Evolutionary conservation across 2,797 vertebrate species (phyloP).

Genomic region (Heliangelus exortis): DNA sequence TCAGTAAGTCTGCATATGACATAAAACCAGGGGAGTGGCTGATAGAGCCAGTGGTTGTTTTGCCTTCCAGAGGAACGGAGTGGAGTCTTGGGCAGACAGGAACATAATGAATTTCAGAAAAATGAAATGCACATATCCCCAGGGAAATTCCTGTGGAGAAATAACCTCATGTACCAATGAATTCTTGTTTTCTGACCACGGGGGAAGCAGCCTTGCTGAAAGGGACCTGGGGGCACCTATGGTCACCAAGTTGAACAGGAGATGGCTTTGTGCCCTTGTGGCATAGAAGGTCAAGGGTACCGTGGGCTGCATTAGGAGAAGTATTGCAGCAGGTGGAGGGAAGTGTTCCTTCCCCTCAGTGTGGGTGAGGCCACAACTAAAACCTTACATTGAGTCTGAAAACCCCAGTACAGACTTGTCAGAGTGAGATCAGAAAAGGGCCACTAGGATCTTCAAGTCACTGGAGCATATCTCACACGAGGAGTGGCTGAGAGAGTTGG

Average conservation of each 20-base stretch:
- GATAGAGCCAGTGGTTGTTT: not conserved
- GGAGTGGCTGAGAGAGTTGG: not conserved
- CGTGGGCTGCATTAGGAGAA: not conserved
- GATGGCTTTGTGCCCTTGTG: not conserved
- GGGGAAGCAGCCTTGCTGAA: not conserved
- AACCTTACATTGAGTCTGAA: not conserved
- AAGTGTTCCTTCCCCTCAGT: not conserved
- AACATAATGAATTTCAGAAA: not conserved
- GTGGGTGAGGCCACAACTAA: not conserved
- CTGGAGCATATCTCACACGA: not conserved
- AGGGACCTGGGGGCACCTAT: not conserved
- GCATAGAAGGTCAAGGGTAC: not conserved
- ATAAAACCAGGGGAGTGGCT: not conserved
- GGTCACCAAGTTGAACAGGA: not conserved
- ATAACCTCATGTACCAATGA: not conserved
- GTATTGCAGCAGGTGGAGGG: fast-evolving
- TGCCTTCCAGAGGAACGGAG: not conserved
- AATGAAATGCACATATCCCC: not conserved
- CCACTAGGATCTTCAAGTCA: not conserved
- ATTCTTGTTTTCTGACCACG: not conserved
- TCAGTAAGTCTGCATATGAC: not conserved
- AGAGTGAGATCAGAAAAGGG: not conserved
- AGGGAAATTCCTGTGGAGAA: not conserved
- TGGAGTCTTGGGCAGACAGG: not conserved
- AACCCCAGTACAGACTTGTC: not conserved